phyloP scores from a whole-genome alignment of 1,140 invertebrate genomes.

The Neodiprion virginianus region DNA sequence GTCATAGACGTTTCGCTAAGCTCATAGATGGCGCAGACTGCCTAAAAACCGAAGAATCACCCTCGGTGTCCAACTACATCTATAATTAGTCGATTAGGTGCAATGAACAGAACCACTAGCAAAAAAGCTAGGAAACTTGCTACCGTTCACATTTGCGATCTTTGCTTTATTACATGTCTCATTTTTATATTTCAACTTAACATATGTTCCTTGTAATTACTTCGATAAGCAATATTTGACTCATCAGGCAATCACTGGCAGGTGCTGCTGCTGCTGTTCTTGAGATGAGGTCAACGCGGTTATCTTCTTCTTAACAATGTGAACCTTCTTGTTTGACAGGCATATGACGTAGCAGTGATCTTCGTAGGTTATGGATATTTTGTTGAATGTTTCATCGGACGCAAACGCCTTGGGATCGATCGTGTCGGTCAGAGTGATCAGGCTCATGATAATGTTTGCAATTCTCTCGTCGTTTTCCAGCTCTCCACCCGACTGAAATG shows the following conservation, averaged over 20 bases:
- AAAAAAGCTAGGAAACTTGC: too few relatives aligned
- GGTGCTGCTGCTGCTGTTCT: background rate
- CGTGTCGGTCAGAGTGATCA: slow-evolving; percentile 62
- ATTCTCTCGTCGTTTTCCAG: slow-evolving; percentile 85
- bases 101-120: too few relatives aligned
- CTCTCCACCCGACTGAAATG: slow-evolving; percentile 78
- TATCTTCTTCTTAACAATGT: slow-evolving; percentile 73
- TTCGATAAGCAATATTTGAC: too few relatives aligned
- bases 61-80: too few relatives aligned
- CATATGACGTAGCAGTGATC: slow-evolving; percentile 85
- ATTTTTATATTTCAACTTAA: too few relatives aligned
- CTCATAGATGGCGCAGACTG: too few relatives aligned
- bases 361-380: slow-evolving; percentile 81
- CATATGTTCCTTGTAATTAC: too few relatives aligned
- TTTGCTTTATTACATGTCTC: too few relatives aligned
- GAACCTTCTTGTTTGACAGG: slow-evolving; percentile 84
- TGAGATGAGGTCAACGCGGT: background rate
- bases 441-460: slow-evolving; percentile 74
- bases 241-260: background rate
- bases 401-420: slow-evolving; percentile 71
- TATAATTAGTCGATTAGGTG: too few relatives aligned
- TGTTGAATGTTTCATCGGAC: slow-evolving; percentile 74
- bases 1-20: too few relatives aligned
- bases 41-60: too few relatives aligned
- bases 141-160: too few relatives aligned